Evolutionary conservation across 2,113 vertebrate species (phyloP), one percentile per base, ranked within the genome.

Genomic region (Thamnaconus septentrionalis): DNA sequence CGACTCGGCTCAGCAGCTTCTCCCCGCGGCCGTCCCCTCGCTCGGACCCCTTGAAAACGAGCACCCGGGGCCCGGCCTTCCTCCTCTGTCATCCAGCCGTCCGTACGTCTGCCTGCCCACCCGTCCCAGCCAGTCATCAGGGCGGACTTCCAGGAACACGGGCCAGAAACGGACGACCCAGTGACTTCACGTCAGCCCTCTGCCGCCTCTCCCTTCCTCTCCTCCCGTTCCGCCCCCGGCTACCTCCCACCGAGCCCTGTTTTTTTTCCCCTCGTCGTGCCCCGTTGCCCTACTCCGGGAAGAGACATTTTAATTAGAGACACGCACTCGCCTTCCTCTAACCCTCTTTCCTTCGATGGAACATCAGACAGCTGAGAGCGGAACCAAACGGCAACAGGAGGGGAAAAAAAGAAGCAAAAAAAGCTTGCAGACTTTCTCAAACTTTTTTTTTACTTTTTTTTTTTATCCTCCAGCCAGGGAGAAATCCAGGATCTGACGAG

Each of bases 31-130:
- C 48, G 40, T 54, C 31, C 11, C 47, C 57, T 31, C 59, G 53
- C 31, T 55, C 56, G 31, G 50, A n/a, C 67, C 41, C 54, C 50
- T 41, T 81, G 7, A 84, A 71, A 84, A 69, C 81, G 67, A 80
- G 56, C 66, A 85, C 60, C 69, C 69, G 66, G 66, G 59, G 79
- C 66, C 62, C 76, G 73, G 71, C 56, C 63, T 81, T 82, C 82
- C 77, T 80, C 82, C 76, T 61, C 64, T 75, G 66, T 78, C 76
- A 81, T 86, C 68, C 78, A 76, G 64, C 54, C 64, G 71, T 80
- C 66, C n/a, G 48, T 46, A 9, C 48, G 5, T 10, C 48, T 11
- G n/a, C 48, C 65, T 75, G n/a, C 48, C 65, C 78, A 76, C 66
- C 54, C 64, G 72, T 80, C 66, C 63, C 63, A 50, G 70, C 72